phyloP scores from a whole-genome alignment of 1,140 invertebrate species.

The Gonioctena quinquepunctata region DNA sequence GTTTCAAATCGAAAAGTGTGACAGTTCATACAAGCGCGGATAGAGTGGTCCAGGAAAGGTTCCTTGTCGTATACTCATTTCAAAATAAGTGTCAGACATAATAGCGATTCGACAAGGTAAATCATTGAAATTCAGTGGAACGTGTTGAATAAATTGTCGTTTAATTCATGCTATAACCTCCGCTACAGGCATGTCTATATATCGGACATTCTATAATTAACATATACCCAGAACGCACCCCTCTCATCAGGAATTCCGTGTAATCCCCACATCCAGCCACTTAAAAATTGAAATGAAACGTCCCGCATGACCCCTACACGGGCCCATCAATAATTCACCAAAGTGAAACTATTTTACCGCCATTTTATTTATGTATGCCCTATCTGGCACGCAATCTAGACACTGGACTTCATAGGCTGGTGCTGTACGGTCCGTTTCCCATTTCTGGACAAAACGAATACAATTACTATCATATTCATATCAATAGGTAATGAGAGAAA shows the following conservation, averaged over 20 bases:
- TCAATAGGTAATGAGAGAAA: background rate
- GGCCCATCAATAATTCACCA: conserved; percentile 35
- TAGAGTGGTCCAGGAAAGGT: too few relatives aligned
- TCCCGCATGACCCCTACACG: conserved; percentile 22
- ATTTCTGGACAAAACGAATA: too few relatives aligned
- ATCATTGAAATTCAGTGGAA: background rate
- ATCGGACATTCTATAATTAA: background rate
- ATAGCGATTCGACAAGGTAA: too few relatives aligned
- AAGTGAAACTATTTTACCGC: conserved; percentile 41
- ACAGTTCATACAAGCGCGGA: too few relatives aligned
- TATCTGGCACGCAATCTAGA: conserved; percentile 28
- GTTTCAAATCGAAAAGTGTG: too few relatives aligned
- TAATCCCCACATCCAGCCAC: background rate
- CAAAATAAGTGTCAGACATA: too few relatives aligned
- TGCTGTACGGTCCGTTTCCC: too few relatives aligned
- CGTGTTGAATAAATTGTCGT: background rate
- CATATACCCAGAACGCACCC: background rate
- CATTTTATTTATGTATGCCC: conserved; percentile 21
- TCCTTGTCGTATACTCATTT: too few relatives aligned
- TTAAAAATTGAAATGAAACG: conserved; percentile 24
- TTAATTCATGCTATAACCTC: background rate
- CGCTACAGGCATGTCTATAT: background rate
- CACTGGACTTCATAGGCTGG: too few relatives aligned
- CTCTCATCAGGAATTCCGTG: conserved; percentile 1
- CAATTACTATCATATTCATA: background rate